Percentiles rank a stretch among this genome's conserved stretches.
Evolutionary conservation across 2,888 invertebrate genomes (phyloP).

Genomic region (Rhagonycha lutea): DNA sequence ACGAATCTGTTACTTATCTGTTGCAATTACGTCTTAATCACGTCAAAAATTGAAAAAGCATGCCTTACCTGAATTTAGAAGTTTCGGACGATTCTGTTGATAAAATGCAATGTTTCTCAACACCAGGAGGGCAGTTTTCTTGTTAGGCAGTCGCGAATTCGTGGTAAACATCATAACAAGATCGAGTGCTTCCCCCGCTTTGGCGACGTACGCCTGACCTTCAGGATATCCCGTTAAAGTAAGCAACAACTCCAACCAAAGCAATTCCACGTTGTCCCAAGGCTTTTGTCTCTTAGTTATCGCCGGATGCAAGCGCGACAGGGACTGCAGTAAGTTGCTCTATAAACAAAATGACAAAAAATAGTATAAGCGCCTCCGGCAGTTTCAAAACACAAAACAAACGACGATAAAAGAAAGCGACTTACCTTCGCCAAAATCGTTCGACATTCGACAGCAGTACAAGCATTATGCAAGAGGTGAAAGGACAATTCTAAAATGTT

Average conservation of each 20-base stretch:
- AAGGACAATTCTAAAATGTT: slow-evolving; percentile 56
- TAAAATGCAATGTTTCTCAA: slow-evolving; percentile 63
- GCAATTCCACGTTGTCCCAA: slow-evolving; percentile 59
- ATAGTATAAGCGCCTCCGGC: background rate
- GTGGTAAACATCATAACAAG: slow-evolving; percentile 47
- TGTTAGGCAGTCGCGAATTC: slow-evolving; percentile 42
- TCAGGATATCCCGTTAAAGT: slow-evolving; percentile 60
- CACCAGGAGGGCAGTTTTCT: slow-evolving; percentile 54
- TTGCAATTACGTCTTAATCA: too few relatives aligned
- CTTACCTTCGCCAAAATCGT: slow-evolving; percentile 65
- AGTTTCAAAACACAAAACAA: background rate
- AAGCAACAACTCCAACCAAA: slow-evolving; percentile 60
- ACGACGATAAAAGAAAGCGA: slow-evolving; percentile 1
- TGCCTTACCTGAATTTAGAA: slow-evolving; percentile 57
- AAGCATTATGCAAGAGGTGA: slow-evolving; percentile 58
- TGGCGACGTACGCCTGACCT: slow-evolving; percentile 59
- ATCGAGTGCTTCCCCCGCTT: slow-evolving; percentile 52
- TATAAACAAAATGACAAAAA: slow-evolving; percentile 38
- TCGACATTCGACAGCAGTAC: slow-evolving; percentile 64
- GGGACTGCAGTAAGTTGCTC: slow-evolving; percentile 57
- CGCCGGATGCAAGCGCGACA: slow-evolving; percentile 58
- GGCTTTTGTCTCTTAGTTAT: slow-evolving; percentile 59
- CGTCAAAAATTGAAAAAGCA: background rate
- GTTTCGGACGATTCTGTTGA: slow-evolving; percentile 57
- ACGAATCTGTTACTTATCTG: too few relatives aligned